Evolutionary conservation across 2,797 vertebrate species (phyloP).

Genomic region (Coracias cyanogaster): DNA sequence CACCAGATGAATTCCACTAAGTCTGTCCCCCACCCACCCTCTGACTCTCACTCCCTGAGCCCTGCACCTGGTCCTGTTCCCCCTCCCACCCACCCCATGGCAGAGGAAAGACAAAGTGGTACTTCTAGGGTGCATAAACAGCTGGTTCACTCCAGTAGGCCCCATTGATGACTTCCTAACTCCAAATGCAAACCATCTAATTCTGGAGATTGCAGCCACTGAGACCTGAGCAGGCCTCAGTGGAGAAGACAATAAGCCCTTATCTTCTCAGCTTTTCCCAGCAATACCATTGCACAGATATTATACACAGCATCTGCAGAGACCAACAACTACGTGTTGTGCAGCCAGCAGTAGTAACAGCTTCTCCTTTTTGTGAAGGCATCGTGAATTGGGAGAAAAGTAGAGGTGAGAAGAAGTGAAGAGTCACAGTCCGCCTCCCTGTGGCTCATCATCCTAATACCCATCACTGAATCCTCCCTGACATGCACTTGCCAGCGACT

Average conservation of each 20-base stretch:
- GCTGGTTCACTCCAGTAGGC: not conserved
- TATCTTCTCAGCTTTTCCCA: not conserved
- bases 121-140: not conserved
- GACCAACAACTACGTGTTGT: not conserved
- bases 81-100: too few relatives aligned
- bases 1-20: not conserved
- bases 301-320: not conserved
- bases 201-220: not conserved
- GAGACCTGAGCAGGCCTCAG: not conserved
- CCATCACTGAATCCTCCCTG: not conserved
- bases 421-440: not conserved
- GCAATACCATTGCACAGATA: not conserved
- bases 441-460: not conserved
- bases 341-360: not conserved
- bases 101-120: not conserved
- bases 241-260: not conserved
- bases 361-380: not conserved
- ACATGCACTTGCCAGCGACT: not conserved
- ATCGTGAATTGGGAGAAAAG: not conserved
- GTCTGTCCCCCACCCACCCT: not conserved
- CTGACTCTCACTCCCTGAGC: not conserved
- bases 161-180: rapidly evolving
- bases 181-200: not conserved
- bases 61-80: rapidly evolving
- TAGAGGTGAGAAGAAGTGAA: not conserved